A percentile compares a stretch with the other conserved stretches of the same genome.
These are phyloP conservation scores for Pogonomyrmex californicus DNA, from an alignment of 1,140 invertebrate species.

Conservation along the genomic window DNA sequence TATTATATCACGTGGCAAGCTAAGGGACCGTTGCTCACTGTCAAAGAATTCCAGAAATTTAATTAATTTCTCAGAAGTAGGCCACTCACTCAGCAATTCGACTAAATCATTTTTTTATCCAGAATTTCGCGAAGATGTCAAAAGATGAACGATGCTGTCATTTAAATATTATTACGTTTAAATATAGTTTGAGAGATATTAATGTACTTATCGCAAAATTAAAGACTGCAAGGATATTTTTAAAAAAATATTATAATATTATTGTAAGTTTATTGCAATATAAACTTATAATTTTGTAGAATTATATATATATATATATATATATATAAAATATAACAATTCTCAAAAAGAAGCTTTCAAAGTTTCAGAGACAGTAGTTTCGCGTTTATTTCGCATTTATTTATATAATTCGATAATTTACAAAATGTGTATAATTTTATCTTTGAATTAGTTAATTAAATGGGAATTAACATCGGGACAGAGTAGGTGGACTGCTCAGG, in stretches of 20 bases:
- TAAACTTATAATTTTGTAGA: no score
- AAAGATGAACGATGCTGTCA: neutral
- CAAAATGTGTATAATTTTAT: neutral
- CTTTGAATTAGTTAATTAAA: conserved; percentile 20
- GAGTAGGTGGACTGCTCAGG: conserved; percentile 75
- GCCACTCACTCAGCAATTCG: neutral
- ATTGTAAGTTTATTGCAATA: neutral
- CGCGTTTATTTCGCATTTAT: neutral
- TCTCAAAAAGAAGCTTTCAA: neutral
- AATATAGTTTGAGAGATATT: neutral
- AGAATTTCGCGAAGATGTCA: neutral
- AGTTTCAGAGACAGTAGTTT: neutral
- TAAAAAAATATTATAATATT: neutral
- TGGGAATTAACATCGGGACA: conserved; percentile 42
- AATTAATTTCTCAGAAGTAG: conserved; percentile 62
- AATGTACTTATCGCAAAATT: neutral
- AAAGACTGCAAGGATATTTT: neutral
- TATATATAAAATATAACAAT: neutral
- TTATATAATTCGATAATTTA: neutral
- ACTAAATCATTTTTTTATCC: conserved; percentile 55
- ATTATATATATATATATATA: no score
- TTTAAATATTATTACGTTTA: conserved; percentile 2
- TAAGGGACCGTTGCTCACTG: conserved; percentile 55
- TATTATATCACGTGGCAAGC: conserved; percentile 7
- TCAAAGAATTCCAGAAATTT: conserved; percentile 68